phyloP scores from a whole-genome alignment of 2,797 vertebrate genomes.

The Sebastes variabilis region DNA sequence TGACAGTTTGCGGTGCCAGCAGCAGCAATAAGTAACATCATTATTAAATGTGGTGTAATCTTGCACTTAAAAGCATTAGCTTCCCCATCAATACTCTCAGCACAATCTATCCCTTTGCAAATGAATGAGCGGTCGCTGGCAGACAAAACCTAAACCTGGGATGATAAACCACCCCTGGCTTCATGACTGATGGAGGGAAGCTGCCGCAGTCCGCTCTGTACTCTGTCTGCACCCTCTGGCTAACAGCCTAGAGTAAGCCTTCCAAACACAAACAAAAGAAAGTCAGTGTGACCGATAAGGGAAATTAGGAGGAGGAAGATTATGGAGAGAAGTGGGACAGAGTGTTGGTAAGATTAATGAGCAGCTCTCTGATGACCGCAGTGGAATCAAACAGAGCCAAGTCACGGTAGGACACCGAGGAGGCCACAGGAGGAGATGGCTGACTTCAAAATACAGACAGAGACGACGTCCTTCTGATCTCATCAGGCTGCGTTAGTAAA shows the following conservation, averaged over 20 bases:
- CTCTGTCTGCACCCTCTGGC: slow-evolving; percentile 75
- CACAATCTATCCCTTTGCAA: slow-evolving; percentile 72
- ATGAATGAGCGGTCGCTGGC: slow-evolving; percentile 73
- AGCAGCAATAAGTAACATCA: slow-evolving; percentile 75
- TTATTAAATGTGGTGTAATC: slow-evolving; percentile 83
- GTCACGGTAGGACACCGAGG: slow-evolving; percentile 66
- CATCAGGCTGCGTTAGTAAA: slow-evolving; percentile 35
- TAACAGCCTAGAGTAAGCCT: slow-evolving; percentile 76
- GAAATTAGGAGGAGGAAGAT: slow-evolving; percentile 77
- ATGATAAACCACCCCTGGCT: slow-evolving; percentile 76
- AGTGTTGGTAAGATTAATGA: slow-evolving; percentile 82
- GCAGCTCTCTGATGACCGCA: slow-evolving; percentile 71
- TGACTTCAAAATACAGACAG: slow-evolving; percentile 53
- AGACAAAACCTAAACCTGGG: slow-evolving; percentile 71
- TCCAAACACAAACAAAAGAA: slow-evolving; percentile 82
- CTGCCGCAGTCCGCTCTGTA: slow-evolving; percentile 62
- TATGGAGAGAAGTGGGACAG: slow-evolving; percentile 79
- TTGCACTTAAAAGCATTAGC: slow-evolving; percentile 79
- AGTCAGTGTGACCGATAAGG: slow-evolving; percentile 84
- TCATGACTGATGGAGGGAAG: slow-evolving; percentile 73
- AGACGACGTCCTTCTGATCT: slow-evolving; percentile 59
- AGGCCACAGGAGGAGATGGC: slow-evolving; percentile 67
- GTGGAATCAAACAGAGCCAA: slow-evolving; percentile 74
- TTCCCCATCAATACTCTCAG: slow-evolving; percentile 72
- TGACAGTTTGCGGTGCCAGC: slow-evolving; percentile 71